Base-by-base conservation (phyloP, 2,113 vertebrate species). In the Aix galericulata region DNA sequence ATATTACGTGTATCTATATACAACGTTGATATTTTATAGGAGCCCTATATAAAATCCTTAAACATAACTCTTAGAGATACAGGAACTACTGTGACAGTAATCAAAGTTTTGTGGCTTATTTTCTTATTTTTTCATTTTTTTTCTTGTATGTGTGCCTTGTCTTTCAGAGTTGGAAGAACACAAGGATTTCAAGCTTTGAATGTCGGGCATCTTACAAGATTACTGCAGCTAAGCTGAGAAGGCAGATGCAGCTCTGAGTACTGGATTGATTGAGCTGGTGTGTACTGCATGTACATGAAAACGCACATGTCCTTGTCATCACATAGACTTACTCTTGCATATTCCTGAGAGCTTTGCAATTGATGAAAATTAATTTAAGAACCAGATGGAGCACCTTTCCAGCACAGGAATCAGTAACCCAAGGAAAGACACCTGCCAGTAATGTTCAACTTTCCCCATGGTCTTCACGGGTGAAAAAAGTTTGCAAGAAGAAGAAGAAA, bases 401-500 rank as follows among this genome's bases (percentile, higher is more conserved):
- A 92, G 83, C 80, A 67, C 85, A 75, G 92, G 94, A 96, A 88
- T 92, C 89, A 13, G 89, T 94, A 94, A 96, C 88, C 94, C 63
- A 15, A 93, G 97, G 90, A 95, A 95, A 84, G 76, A 93, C 89
- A 81, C 40, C 69, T 83, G 77, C 73, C 91, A 95, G 86, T 98
- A 93, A 95, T 72, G 82, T 73, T 96, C 96, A 95, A 0, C 92
- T 97, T 96, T 73, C 90, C 88, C 77, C 88, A 88, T 88, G 95
- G 96, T 98, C 92, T 97, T 95, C 92, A 89, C 34, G 16, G 81
- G 89, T 97, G 90, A 97, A 97, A 95, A 96, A 95, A 52, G 68
- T 96, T 89, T 97, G 94, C 96, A 97, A 95, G 91, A 97, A 97
- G 91, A 97, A 91, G 89, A 97, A 97, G 92, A 97, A 97, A 91